Conservation (phyloP, 2,888 invertebrate species). For the Troglohyphantes excavatus region DNA sequence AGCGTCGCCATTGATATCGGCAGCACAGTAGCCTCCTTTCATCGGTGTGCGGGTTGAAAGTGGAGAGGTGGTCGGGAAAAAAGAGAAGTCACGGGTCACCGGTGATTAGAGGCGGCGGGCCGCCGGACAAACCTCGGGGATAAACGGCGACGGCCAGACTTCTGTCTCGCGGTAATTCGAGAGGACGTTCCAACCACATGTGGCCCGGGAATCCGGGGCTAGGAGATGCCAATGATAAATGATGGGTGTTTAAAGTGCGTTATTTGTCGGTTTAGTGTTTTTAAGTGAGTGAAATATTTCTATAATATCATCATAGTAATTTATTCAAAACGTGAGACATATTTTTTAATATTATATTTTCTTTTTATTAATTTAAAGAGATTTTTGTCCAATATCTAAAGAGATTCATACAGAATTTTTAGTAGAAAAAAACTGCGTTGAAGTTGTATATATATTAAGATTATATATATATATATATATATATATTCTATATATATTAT, state of each 20-base stretch:
- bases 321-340: no score
- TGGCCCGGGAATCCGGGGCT: no score
- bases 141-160: constrained; percentile 31
- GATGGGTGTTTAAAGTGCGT: not conserved
- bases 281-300: no score
- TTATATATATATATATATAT: no score
- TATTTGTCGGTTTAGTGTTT: not conserved
- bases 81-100: constrained; percentile 53
- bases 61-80: not conserved
- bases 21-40: constrained; percentile 43
- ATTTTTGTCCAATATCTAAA: no score
- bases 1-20: not conserved
- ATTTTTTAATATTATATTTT: no score
- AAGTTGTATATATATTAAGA: no score
- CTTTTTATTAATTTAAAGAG: no score
- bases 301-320: no score
- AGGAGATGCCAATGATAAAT: constrained; percentile 6
- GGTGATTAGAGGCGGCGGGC: constrained; percentile 62
- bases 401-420: no score
- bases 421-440: no score
- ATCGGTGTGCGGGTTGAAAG: not conserved
- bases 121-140: constrained; percentile 31
- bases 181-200: constrained; percentile 10
- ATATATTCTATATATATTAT: no score
- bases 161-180: constrained; percentile 36